Evolutionary conservation across 2,888 invertebrate species (phyloP).

Genomic region (Acanthosepion esculentum): DNA sequence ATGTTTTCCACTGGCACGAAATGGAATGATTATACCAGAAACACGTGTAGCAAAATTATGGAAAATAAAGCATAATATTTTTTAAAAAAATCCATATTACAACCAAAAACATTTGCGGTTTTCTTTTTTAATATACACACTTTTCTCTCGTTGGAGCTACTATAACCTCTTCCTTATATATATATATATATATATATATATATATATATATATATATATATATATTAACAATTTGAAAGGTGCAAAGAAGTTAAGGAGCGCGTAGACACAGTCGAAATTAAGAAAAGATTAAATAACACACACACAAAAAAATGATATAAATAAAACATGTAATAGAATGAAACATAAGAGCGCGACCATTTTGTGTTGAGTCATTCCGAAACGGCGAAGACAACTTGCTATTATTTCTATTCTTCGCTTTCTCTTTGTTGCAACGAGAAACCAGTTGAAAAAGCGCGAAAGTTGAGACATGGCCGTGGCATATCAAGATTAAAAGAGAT

Average conservation of each 20-base stretch:
- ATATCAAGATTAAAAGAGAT: not conserved
- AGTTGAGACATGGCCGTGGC: not conserved
- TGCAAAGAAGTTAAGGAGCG: not conserved
- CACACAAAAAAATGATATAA: not conserved
- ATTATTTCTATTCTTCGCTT: not conserved
- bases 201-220: too few species aligned
- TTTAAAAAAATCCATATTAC: too few species aligned
- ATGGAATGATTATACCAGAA: too few species aligned
- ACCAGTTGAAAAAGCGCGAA: not conserved
- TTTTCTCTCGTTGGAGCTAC: too few species aligned
- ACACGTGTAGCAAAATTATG: too few species aligned
- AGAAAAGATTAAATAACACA: not conserved
- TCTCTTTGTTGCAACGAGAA: not conserved
- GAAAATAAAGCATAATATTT: too few species aligned
- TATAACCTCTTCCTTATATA: too few species aligned
- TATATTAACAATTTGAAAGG: not conserved
- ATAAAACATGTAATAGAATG: not conserved
- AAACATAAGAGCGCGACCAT: not conserved
- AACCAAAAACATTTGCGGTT: too few species aligned
- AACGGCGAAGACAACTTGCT: not conserved
- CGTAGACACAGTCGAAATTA: not conserved
- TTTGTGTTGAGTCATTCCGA: slow-evolving; percentile 2
- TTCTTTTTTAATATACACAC: too few species aligned
- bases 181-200: too few species aligned
- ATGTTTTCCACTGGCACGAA: too few species aligned